Conservation (phyloP, 2,888 invertebrate species). For the Esperia sulphurella region DNA sequence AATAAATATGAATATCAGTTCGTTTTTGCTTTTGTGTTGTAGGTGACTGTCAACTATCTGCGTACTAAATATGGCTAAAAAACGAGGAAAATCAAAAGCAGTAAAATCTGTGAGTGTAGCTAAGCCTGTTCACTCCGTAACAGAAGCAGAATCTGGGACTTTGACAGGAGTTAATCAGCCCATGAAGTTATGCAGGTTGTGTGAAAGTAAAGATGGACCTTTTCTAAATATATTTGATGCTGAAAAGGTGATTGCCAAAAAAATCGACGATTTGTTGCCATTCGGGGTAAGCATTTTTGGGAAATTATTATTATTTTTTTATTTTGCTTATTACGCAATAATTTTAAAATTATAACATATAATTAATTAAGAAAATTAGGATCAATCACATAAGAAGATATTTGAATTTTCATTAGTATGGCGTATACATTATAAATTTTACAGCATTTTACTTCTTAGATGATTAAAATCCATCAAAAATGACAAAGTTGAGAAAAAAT, state of each 20-base stretch:
- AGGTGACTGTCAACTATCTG: background rate
- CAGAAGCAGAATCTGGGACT: constrained; percentile 40
- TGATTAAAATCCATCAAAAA: too few relatives aligned
- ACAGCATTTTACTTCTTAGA: too few relatives aligned
- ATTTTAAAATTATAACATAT: too few relatives aligned
- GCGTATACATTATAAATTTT: too few relatives aligned
- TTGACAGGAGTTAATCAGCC: constrained; percentile 33
- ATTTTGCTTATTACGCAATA: too few relatives aligned
- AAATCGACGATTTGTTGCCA: constrained; percentile 67
- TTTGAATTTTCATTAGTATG: too few relatives aligned
- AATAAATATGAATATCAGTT: too few relatives aligned
- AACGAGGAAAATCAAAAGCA: constrained; percentile 39
- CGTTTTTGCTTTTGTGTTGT: background rate
- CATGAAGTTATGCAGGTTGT: constrained; percentile 64
- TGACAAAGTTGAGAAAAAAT: too few relatives aligned
- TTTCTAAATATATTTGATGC: constrained; percentile 70
- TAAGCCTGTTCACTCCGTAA: constrained; percentile 14
- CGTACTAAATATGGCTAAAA: constrained; percentile 48
- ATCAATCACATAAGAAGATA: too few relatives aligned
- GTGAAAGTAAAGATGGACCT: constrained; percentile 70
- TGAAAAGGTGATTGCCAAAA: constrained; percentile 60
- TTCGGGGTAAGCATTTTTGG: constrained; percentile 54
- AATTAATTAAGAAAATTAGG: too few relatives aligned
- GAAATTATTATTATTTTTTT: too few relatives aligned
- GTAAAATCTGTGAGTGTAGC: constrained; percentile 15